Evolutionary conservation across 2,888 invertebrate genomes (phyloP).

Genomic region (Suillia variegata): DNA sequence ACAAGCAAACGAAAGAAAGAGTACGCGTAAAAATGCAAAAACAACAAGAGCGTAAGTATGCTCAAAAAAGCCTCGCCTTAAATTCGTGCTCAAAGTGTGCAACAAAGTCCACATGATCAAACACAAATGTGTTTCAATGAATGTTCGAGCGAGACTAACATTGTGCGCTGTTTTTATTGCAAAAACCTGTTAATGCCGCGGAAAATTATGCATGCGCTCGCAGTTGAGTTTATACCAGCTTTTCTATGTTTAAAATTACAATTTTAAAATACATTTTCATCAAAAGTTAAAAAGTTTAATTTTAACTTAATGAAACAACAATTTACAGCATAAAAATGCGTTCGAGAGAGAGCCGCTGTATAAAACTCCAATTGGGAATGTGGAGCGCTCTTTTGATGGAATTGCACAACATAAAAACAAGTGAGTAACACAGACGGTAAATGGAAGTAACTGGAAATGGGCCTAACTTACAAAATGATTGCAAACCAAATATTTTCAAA

Average conservation of each 20-base stretch:
- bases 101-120: too few species aligned
- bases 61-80: slow-evolving; percentile 29
- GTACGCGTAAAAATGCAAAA: background rate
- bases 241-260: too few species aligned
- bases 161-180: background rate
- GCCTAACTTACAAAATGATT: background rate
- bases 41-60: background rate
- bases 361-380: background rate
- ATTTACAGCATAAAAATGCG: too few species aligned
- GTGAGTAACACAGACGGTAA: background rate
- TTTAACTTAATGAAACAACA: too few species aligned
- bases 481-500: too few species aligned
- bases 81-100: slow-evolving; percentile 21
- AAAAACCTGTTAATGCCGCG: slow-evolving; percentile 1
- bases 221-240: too few species aligned
- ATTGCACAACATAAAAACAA: background rate
- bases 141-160: too few species aligned
- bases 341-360: too few species aligned
- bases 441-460: background rate
- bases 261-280: too few species aligned
- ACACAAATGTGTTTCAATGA: too few species aligned
- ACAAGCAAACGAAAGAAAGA: background rate
- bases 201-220: too few species aligned
- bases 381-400: background rate
- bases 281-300: too few species aligned